Percentiles rank a stretch among this genome's conserved stretches.
Evolutionary conservation across 2,113 vertebrate species (phyloP).

Genomic region (Ceyx margarethae): DNA sequence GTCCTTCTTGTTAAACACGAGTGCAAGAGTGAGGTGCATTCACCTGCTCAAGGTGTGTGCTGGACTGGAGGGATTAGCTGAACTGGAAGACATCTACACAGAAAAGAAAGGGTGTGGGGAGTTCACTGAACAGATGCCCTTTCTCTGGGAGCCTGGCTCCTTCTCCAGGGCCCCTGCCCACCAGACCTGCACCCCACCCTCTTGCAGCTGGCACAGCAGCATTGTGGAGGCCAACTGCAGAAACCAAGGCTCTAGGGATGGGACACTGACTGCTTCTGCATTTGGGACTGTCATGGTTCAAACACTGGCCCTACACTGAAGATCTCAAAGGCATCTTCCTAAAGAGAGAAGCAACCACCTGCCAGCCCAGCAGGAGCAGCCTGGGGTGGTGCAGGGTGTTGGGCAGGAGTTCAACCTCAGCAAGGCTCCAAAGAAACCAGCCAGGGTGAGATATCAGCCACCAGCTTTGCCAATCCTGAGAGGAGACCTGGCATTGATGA

Average conservation of each 20-base stretch:
- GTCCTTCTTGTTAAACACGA: background rate
- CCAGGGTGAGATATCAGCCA: background rate
- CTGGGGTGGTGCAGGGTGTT: background rate
- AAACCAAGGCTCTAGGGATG: background rate
- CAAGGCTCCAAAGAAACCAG: background rate
- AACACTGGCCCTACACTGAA: background rate
- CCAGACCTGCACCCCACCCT: background rate
- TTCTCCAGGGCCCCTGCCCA: background rate
- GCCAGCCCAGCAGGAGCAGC: background rate
- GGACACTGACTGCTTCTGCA: background rate
- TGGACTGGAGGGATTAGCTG: background rate
- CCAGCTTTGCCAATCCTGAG: background rate
- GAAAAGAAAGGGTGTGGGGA: background rate
- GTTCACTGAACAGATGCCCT: background rate
- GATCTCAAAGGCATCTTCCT: background rate
- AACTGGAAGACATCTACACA: background rate
- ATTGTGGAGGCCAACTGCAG: background rate
- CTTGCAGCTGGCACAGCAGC: background rate
- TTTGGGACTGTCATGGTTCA: background rate
- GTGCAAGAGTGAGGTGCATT: background rate
- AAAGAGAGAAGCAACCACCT: background rate
- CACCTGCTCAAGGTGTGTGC: accelerated
- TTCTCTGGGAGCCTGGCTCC: background rate
- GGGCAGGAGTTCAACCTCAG: background rate
- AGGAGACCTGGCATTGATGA: background rate